Base-by-base conservation (phyloP, 2,113 vertebrate genomes). In the Seriola quinqueradiata region DNA sequence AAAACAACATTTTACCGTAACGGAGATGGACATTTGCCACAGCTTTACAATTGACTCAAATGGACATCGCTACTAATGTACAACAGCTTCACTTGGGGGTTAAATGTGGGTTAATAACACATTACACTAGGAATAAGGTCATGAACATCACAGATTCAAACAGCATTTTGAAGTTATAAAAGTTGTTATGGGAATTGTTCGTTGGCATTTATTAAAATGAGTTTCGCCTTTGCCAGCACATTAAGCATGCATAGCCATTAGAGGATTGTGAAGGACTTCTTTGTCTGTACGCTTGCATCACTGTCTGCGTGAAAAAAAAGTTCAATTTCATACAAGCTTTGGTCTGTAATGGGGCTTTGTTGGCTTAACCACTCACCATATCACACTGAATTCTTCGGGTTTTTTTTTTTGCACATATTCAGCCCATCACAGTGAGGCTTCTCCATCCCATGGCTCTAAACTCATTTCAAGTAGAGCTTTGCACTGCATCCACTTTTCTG, bases 281-380 rank as follows among this genome's bases (percentile, higher is more conserved):
- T 77, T 66, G 42, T 77, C 61, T 71, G 25, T 70, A 1, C 23
- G 7, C 50, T 52, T 79, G n/a, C 25, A 73, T 61, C 42, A 38
- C 5, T 74, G 50, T 71, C 13, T 34, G 52, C 17, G 9, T 28
- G 9, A 50, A 54, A 48, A 57, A 40, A 61, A 69, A 40, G 17
- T n/a, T 42, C 14, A 52, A 42, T 77, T 77, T 60, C 28, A 52
- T 40, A 40, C 40, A 58, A 5, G 25, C 40, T 75, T 77, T 58
- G 34, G 52, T 77, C 17, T 71, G 19, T 72, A 67, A 73, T 77
- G 42, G 42, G 59, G 16, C 58, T 70, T 74, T 63, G 32, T 48
- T 79, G 12, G 12, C 36, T 50, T 14, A 63, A n/a, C 28, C 40
- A 75, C 48, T 76, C 11, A 71, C 16, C 50, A 57, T 48, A 70